phyloP scores from a whole-genome alignment of 2,113 vertebrate species.

The Stomatorhinus ivindoensis region DNA sequence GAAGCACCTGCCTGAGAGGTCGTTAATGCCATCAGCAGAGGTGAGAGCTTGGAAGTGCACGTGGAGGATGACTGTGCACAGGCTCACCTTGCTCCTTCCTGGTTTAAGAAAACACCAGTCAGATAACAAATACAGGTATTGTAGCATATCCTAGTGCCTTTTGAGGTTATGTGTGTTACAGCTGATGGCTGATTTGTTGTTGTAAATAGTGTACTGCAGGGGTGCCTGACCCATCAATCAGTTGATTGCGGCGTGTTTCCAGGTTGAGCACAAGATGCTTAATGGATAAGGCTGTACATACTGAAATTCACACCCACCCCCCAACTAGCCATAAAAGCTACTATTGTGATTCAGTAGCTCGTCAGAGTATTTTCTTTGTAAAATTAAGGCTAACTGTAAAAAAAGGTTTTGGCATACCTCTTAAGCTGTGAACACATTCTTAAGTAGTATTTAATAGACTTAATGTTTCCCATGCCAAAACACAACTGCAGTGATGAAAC shows the following conservation, averaged over 20 bases:
- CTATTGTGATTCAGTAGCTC: background rate
- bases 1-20: background rate
- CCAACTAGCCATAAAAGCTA: background rate
- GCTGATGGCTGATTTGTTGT: background rate
- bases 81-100: background rate
- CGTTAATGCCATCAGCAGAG: background rate
- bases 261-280: background rate
- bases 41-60: background rate
- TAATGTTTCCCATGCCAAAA: constrained; percentile 4
- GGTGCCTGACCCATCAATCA: background rate
- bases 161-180: background rate
- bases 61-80: background rate
- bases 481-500: background rate
- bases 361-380: background rate
- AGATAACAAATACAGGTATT: background rate
- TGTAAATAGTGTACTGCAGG: background rate
- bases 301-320: too few relatives aligned
- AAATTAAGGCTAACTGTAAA: background rate
- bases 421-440: background rate
- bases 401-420: background rate
- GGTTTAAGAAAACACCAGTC: background rate
- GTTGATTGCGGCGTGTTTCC: background rate
- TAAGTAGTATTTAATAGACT: background rate
- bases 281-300: background rate
- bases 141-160: background rate